These are phyloP conservation scores for Oryzias melastigma DNA, from an alignment of 2,113 vertebrate species.

Conservation along the genomic window DNA sequence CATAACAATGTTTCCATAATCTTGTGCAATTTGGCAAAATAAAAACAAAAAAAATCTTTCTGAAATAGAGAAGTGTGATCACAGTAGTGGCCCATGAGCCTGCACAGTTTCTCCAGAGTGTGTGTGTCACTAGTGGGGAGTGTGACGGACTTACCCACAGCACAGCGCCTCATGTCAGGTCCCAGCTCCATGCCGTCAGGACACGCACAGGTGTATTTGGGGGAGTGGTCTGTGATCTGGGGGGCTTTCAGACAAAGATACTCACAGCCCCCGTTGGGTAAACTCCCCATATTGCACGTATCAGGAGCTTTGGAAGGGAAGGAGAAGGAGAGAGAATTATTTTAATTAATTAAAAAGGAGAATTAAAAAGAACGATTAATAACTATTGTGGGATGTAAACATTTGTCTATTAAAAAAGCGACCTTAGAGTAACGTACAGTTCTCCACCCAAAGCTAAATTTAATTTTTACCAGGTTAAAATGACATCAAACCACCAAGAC, in stretches of 20 bases:
- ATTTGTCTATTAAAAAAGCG: too few relatives aligned
- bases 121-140: conserved; percentile 16
- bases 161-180: conserved; percentile 93
- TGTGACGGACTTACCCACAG: conserved; percentile 75
- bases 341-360: conserved; percentile 1
- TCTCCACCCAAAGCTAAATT: too few relatives aligned
- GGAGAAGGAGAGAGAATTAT: too few relatives aligned
- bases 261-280: conserved; percentile 94
- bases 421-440: too few relatives aligned
- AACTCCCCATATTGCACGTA: conserved; percentile 86
- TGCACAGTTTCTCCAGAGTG: background rate
- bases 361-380: background rate
- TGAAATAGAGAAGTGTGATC: background rate
- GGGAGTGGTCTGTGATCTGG: conserved; percentile 89
- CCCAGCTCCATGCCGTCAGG: conserved; percentile 92
- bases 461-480: too few relatives aligned
- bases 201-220: conserved; percentile 94
- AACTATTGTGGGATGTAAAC: too few relatives aligned
- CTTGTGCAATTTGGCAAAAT: too few relatives aligned
- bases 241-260: conserved; percentile 96
- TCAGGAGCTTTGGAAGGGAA: conserved; percentile 81
- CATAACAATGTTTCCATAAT: too few relatives aligned
- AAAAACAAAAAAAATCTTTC: too few relatives aligned
- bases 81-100: conserved; percentile 3
- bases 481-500: too few relatives aligned